phyloP scores from a whole-genome alignment of 30 jellyfish, hydroid and myxozoan species.

The Hydractinia symbiolongicarpus region DNA sequence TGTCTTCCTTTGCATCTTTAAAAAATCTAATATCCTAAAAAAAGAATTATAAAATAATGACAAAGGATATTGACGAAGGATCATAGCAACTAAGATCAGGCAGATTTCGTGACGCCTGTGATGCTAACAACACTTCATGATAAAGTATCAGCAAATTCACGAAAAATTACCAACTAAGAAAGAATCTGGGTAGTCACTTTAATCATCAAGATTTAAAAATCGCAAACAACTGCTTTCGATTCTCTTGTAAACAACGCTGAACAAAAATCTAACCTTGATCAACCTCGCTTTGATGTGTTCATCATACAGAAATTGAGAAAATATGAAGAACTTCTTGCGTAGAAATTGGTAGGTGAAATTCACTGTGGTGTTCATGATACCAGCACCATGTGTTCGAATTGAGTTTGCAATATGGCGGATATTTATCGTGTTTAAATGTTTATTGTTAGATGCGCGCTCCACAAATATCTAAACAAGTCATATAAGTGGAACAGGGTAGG shows the following conservation, averaged over 20 bases:
- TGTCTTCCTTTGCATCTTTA: conserved; percentile 79
- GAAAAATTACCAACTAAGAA: too few relatives aligned
- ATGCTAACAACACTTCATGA: too few relatives aligned
- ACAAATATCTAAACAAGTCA: conserved; percentile 56
- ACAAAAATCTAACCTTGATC: conserved; percentile 50
- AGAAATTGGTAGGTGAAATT: conserved; percentile 93
- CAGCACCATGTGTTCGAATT: conserved; percentile 97
- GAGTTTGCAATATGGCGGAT: conserved; percentile 98
- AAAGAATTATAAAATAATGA: not conserved
- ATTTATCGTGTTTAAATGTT: conserved; percentile 90
- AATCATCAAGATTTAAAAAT: too few relatives aligned
- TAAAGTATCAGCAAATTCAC: too few relatives aligned
- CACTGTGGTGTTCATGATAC: conserved; percentile 98
- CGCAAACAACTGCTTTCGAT: too few relatives aligned
- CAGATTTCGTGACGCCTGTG: too few relatives aligned
- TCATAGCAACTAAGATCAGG: too few relatives aligned
- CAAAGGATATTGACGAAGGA: too few relatives aligned
- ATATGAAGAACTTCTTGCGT: conserved; percentile 93
- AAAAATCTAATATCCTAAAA: conserved; percentile 72
- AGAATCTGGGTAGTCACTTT: too few relatives aligned
- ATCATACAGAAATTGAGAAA: conserved; percentile 91
- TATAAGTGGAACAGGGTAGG: not conserved
- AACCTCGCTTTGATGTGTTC: conserved; percentile 95
- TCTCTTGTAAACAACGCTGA: not conserved
- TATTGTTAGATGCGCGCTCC: conserved; percentile 94